These are phyloP conservation scores for Mellivora capensis DNA, from an alignment of 2,113 vertebrate genomes.

Conservation along the genomic window DNA sequence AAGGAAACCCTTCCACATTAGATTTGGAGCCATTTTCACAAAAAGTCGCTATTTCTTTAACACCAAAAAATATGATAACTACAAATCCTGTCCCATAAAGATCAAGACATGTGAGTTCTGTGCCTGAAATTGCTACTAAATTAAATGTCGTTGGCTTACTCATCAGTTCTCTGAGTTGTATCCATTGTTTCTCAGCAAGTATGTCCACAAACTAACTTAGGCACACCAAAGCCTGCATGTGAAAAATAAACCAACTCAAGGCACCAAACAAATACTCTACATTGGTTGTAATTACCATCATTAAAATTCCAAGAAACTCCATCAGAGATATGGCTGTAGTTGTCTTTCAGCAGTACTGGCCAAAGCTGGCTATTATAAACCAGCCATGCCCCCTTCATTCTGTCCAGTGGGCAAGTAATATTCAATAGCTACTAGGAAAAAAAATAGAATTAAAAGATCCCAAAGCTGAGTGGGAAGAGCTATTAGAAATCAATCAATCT, in stretches of 20 bases:
- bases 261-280: neutral
- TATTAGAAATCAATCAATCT: neutral
- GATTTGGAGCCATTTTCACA: slow-evolving; percentile 19
- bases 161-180: neutral
- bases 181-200: neutral
- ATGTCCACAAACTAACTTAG: neutral
- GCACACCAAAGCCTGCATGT: neutral
- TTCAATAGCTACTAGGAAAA: neutral
- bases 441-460: neutral
- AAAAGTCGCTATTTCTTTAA: slow-evolving; percentile 30
- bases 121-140: neutral
- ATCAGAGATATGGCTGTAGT: neutral
- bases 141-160: neutral
- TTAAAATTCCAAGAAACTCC: neutral
- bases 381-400: neutral
- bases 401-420: neutral
- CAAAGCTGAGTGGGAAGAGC: neutral
- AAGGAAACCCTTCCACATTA: slow-evolving; percentile 31
- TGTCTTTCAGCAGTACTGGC: neutral
- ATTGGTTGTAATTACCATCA: neutral
- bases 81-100: neutral
- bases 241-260: neutral
- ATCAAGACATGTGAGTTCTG: neutral
- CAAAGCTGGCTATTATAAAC: neutral
- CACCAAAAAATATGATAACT: slow-evolving; percentile 2